These are phyloP conservation scores for Patiria pectinifera DNA, from an alignment of 53 echinoderm and acorn worm genomes.

Conservation along the genomic window DNA sequence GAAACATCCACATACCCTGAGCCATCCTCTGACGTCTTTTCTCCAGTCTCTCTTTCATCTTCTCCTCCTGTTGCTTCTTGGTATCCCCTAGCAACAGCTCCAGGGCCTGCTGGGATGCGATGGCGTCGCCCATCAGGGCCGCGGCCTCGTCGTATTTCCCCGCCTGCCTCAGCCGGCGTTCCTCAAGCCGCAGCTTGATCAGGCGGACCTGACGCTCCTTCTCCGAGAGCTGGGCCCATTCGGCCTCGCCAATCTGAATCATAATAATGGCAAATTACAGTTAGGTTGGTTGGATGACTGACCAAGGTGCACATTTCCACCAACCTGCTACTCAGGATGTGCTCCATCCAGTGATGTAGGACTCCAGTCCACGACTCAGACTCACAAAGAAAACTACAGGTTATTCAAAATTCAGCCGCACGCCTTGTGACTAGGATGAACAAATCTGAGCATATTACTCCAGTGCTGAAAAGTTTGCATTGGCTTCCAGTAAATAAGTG, in stretches of 20 bases:
- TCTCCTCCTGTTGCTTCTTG: conserved; percentile 81
- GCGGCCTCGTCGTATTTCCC: conserved; percentile 95
- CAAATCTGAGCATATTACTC: too few relatives aligned
- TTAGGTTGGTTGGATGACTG: background rate
- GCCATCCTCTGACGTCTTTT: conserved; percentile 71
- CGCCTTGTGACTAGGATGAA: too few relatives aligned
- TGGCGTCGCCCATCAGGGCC: conserved; percentile 89
- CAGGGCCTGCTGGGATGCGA: conserved; percentile 85
- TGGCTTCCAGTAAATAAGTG: too few relatives aligned
- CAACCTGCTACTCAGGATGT: background rate
- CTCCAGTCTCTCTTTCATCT: conserved; percentile 82
- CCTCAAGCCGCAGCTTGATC: conserved; percentile 89
- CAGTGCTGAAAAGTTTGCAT: too few relatives aligned
- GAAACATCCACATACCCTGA: conserved; percentile 56
- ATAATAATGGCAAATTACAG: background rate
- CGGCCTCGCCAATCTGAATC: conserved; percentile 86
- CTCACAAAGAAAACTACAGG: too few relatives aligned
- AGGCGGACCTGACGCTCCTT: conserved; percentile 90
- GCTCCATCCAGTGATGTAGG: background rate
- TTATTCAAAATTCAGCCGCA: too few relatives aligned
- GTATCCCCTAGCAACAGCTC: conserved; percentile 87
- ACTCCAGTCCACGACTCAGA: background rate
- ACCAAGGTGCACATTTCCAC: background rate
- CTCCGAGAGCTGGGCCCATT: conserved; percentile 90
- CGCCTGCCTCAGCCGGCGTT: conserved; percentile 84